phyloP scores from a whole-genome alignment of 2,888 invertebrate species.

The Hypercompe scribonia region DNA sequence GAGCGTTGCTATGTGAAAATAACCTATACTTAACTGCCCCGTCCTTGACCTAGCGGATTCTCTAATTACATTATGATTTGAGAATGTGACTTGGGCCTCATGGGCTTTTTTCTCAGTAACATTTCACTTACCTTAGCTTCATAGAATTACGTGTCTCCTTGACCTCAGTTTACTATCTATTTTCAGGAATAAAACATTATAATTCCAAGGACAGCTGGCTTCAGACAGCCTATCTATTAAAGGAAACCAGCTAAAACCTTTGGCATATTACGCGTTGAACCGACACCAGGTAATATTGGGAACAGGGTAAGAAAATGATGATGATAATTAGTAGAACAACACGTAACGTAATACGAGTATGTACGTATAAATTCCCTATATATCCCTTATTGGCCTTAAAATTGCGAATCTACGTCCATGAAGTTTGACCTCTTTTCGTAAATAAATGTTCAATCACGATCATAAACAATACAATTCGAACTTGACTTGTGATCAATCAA shows the following conservation, averaged over 20 bases:
- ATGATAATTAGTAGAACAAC: background rate
- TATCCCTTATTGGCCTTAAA: background rate
- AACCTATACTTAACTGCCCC: background rate
- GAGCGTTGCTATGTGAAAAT: too few relatives aligned
- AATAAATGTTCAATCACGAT: background rate
- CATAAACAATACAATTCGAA: conserved; percentile 1
- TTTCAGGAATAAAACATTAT: background rate
- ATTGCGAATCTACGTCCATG: background rate
- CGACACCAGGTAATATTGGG: background rate
- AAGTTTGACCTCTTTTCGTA: background rate
- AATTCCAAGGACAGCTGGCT: background rate
- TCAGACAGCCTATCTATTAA: background rate
- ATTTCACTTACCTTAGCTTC: background rate
- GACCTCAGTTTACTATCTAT: background rate
- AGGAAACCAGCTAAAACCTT: background rate
- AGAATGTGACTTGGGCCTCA: too few relatives aligned
- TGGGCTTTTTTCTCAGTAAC: background rate
- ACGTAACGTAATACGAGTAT: too few relatives aligned
- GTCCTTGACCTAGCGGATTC: too few relatives aligned
- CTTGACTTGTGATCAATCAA: background rate
- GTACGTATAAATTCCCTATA: background rate
- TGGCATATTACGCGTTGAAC: background rate
- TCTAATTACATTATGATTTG: too few relatives aligned
- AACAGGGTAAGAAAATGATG: background rate
- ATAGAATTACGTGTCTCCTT: too few relatives aligned